Evolutionary conservation across 2,888 invertebrate genomes (phyloP), one percentile per base, ranked within the genome.

Genomic region (Aspidiotus rigidus): DNA sequence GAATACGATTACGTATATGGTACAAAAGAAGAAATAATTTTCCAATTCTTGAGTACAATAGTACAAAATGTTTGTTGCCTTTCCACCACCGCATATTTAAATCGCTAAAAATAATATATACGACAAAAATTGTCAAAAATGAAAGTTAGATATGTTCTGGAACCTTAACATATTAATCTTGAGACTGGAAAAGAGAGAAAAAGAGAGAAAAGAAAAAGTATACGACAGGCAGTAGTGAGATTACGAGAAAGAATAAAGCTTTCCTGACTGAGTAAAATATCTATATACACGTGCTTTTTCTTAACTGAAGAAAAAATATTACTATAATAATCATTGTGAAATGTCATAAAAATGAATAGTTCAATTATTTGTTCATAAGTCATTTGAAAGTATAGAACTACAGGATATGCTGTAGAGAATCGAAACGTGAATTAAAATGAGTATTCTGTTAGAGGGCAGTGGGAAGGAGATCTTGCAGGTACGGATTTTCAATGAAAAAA

Each of bases 391-490:
- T 28, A 28, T 28, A 28, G 28, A 28, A 1, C 28, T 28, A 28
- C 28, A 28, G 28, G 28, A 28, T 28, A 28, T 28, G 28, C 28
- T 28, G 28, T 28, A 28, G 28, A 28, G 28, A 28, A 28, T 28
- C 28, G 28, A 28, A 28, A 28, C 28, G 28, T 28, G 28, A 3
- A 28, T 28, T 28, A 28, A 28, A 28, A 39, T 62, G 62, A 62
- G 44, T 62, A 62, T 62, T 44, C n/a, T n/a, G 16, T 62, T 42
- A 62, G 42, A 62, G 62, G 62, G 62, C 42, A 62, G 62, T 62
- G 49, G 49, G 10, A 44, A 62, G 59, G 59, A 59, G 59, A 59
- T 59, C 59, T 16, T 59, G 59, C n/a, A 49, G 49, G n/a, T 49
- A 49, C 49, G 49, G 49, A 49, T 53, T 53, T 55, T 55, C 56